Percentiles rank a stretch among this genome's conserved stretches.
These are phyloP conservation scores for Stratiomys singularior DNA, from an alignment of 2,888 invertebrate species.

Conservation along the genomic window DNA sequence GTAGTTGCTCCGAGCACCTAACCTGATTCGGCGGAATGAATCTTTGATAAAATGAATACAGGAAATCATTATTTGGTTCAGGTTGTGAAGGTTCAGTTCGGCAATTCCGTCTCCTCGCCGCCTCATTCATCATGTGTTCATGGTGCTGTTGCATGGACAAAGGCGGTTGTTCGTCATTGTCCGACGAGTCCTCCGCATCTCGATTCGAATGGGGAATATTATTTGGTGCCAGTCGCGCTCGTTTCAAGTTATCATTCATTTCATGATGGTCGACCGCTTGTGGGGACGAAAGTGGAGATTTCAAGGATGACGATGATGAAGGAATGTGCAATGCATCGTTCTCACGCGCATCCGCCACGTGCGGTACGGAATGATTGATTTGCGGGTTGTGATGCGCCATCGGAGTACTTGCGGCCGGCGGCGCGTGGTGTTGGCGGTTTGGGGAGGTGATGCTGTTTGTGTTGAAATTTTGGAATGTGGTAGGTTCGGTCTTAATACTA, in stretches of 20 bases:
- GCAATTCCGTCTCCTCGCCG: constrained; percentile 47
- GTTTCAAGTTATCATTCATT: constrained; percentile 54
- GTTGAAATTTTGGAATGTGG: constrained; percentile 62
- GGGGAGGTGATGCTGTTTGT: constrained; percentile 53
- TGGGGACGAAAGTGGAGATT: constrained; percentile 61
- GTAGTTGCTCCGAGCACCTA: constrained; percentile 63
- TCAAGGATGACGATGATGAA: constrained; percentile 64
- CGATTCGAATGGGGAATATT: constrained; percentile 46
- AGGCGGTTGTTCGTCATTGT: constrained; percentile 6
- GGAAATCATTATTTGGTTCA: constrained; percentile 58
- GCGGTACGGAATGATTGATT: constrained; percentile 40
- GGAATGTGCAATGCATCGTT: constrained; percentile 52
- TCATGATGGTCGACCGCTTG: constrained; percentile 19
- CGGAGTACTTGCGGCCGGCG: not conserved
- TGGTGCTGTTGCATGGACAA: constrained; percentile 49
- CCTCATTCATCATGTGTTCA: constrained; percentile 52
- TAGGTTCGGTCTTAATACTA: constrained; percentile 49
- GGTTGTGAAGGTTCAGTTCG: constrained; percentile 52
- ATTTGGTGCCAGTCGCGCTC: constrained; percentile 59
- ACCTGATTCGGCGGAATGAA: constrained; percentile 58
- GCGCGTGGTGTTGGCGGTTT: not conserved
- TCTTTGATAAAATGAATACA: constrained; percentile 64
- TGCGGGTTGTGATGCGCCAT: constrained; percentile 34
- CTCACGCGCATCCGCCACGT: constrained; percentile 45
- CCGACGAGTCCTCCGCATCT: constrained; percentile 35